Evolutionary conservation across 2,888 invertebrate genomes (phyloP).

Genomic region (Nomada lathburiana): DNA sequence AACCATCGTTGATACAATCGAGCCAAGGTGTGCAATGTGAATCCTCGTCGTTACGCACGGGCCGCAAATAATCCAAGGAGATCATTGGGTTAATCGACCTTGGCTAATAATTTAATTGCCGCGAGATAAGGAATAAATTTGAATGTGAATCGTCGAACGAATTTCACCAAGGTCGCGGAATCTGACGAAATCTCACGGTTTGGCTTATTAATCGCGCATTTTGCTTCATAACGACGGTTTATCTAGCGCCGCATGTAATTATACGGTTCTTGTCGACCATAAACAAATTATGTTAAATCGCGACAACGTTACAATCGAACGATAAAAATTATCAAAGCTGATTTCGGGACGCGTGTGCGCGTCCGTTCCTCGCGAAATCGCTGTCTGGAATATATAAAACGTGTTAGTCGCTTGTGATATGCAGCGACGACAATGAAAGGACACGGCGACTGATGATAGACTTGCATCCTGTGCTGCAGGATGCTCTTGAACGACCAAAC

Average conservation of each 20-base stretch:
- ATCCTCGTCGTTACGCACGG: not conserved
- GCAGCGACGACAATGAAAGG: too few species aligned
- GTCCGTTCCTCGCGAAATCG: not conserved
- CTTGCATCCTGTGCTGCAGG: too few species aligned
- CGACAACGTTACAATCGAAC: slow-evolving; percentile 9
- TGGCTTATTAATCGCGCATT: slow-evolving; percentile 26
- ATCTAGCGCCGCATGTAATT: slow-evolving; percentile 34
- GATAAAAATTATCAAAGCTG: slow-evolving; percentile 45
- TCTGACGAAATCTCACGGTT: not conserved
- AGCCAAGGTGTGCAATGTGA: not conserved
- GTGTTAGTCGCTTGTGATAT: too few species aligned
- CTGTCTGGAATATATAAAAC: not conserved
- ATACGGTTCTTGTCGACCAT: slow-evolving; percentile 2
- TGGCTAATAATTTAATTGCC: not conserved
- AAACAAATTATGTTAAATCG: slow-evolving; percentile 49
- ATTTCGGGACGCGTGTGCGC: not conserved
- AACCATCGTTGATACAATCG: not conserved
- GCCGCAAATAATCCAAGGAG: too few species aligned
- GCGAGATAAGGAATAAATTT: not conserved
- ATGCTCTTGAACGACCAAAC: too few species aligned
- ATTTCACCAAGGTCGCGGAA: slow-evolving; percentile 21
- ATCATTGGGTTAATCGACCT: too few species aligned
- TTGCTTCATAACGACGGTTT: slow-evolving; percentile 13
- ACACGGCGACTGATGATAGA: too few species aligned
- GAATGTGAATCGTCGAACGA: not conserved